Evolutionary conservation across 1,140 invertebrate species (phyloP).

Genomic region (Ceratosolen solmsi): DNA sequence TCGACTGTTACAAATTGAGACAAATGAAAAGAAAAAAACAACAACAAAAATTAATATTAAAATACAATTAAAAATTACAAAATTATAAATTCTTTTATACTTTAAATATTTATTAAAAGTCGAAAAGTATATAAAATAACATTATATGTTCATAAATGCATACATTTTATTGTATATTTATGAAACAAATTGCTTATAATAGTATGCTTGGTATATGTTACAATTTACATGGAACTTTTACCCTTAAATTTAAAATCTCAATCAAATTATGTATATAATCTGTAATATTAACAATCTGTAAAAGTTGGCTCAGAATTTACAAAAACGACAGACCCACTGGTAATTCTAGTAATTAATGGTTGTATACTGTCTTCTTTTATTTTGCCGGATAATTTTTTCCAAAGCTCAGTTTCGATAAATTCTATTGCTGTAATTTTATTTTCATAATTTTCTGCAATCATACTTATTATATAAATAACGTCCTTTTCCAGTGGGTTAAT

Average conservation of each 20-base stretch:
- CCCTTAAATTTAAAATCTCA: too few relatives aligned
- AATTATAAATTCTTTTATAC: too few relatives aligned
- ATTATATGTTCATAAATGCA: not conserved
- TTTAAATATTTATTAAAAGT: too few relatives aligned
- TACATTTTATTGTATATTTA: not conserved
- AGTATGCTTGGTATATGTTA: too few relatives aligned
- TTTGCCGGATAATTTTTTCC: conserved; percentile 55
- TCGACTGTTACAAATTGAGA: too few relatives aligned
- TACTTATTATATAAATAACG: conserved; percentile 62
- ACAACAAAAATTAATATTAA: too few relatives aligned
- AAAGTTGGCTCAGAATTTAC: conserved; percentile 58
- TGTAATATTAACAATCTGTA: conserved; percentile 45
- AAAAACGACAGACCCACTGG: conserved; percentile 60
- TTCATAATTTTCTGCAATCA: conserved; percentile 57
- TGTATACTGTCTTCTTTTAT: conserved; percentile 61
- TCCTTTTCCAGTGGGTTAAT: conserved; percentile 60
- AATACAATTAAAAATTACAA: too few relatives aligned
- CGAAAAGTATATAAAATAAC: not conserved
- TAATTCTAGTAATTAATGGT: conserved; percentile 65
- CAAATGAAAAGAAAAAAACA: too few relatives aligned
- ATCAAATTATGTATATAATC: too few relatives aligned
- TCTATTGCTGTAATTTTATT: conserved; percentile 39
- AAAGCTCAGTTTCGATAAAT: conserved; percentile 60
- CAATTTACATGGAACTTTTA: too few relatives aligned
- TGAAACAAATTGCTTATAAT: too few relatives aligned